phyloP scores from a whole-genome alignment of 2,113 vertebrate genomes.

The Dromiciops gliroides region DNA sequence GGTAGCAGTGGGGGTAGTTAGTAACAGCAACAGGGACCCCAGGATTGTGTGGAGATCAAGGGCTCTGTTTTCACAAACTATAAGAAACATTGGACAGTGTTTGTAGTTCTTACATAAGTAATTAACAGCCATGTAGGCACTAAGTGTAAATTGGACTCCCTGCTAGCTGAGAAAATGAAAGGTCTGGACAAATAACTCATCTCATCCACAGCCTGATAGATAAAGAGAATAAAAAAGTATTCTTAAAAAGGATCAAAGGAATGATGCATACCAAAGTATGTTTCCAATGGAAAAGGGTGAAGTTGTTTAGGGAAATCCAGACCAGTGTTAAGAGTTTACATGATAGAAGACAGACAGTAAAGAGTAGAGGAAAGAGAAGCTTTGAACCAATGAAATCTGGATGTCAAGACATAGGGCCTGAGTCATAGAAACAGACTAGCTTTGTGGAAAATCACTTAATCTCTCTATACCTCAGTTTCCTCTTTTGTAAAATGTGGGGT shows the following conservation, averaged over 20 bases:
- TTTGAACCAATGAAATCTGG: not conserved
- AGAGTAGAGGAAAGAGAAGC: not conserved
- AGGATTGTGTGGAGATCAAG: rapidly evolving
- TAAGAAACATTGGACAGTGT: not conserved
- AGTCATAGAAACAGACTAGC: not conserved
- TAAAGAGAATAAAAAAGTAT: not conserved
- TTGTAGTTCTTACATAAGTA: not conserved
- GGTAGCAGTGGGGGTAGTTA: not conserved
- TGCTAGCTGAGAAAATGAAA: not conserved
- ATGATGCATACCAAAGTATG: not conserved
- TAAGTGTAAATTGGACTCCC: not conserved
- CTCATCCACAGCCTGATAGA: not conserved
- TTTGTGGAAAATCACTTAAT: not conserved
- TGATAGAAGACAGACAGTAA: not conserved
- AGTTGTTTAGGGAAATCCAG: not conserved
- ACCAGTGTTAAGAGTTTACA: not conserved
- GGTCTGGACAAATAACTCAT: not conserved
- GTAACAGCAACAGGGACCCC: not conserved
- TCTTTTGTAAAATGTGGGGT: not conserved
- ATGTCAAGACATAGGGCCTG: not conserved
- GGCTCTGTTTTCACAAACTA: not conserved
- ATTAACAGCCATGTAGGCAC: not conserved
- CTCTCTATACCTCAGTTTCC: not conserved
- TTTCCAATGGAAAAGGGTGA: not conserved
- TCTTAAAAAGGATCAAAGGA: not conserved